phyloP scores from a whole-genome alignment of 2,113 vertebrate species.

The Oncorhynchus mykiss region DNA sequence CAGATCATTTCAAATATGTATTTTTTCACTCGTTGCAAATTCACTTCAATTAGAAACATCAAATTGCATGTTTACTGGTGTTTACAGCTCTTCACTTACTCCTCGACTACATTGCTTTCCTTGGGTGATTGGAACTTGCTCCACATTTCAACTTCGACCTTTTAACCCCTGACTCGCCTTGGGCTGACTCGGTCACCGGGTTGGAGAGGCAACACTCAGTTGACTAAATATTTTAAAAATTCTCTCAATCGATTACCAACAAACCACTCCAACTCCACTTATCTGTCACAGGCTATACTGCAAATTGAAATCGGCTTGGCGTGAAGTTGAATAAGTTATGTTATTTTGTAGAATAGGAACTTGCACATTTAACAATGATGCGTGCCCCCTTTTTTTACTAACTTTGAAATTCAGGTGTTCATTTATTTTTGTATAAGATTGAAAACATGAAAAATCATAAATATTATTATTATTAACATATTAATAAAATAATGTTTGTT shows the following conservation, averaged over 20 bases:
- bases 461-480: no score
- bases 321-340: background rate
- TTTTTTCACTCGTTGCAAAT: no score
- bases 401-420: no score
- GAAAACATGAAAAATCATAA: no score
- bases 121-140: constrained; percentile 31
- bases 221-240: constrained; percentile 61
- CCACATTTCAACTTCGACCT: constrained; percentile 69
- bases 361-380: no score
- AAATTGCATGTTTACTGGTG: no score
- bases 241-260: background rate
- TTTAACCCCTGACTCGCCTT: constrained; percentile 69
- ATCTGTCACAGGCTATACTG: background rate
- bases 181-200: constrained; percentile 72
- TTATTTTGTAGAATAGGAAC: background rate
- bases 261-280: background rate
- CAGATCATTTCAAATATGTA: no score
- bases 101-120: background rate
- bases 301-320: background rate
- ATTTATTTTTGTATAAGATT: no score
- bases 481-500: no score
- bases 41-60: no score
- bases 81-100: background rate
- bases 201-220: constrained; percentile 72
- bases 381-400: no score